Base-by-base conservation (phyloP, 2,888 invertebrate genomes). In the Lagria hirta region DNA sequence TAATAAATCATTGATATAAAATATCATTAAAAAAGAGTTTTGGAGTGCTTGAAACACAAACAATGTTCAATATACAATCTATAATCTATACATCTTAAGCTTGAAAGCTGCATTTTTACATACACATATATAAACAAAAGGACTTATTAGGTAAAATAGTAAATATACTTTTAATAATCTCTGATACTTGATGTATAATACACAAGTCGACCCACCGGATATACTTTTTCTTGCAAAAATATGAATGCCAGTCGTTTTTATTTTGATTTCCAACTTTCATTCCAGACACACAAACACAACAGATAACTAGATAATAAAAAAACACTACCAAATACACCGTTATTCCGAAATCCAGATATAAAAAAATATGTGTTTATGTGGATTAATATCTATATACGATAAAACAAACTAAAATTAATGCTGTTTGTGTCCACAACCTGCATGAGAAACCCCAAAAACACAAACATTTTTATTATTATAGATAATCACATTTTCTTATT, bases 231-330 rank as follows among this genome's bases (percentile, higher is more conserved):
- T 46, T 24, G 27, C 28, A 23, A 45, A 40, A 27, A 26, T 35
- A 30, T n/a, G n/a, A n/a, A 36, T 30, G 24, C 18, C 29, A 20
- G 29, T 35, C 20, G 28, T 15, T 15, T 33, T 47, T 47, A 41
- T 35, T 41, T 46, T 44, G n/a, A 30, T 21, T 12, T 32, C 29
- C 22, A 10, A 36, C 30, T 57, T 55, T 54, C 58, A 50, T 50
- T 44, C 54, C 61, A 61, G 59, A 57, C 62, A 61, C 61, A 61
- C 59, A 62, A 61, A 60, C 56, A 60, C 54, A 58, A 62, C 54
- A 53, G 58, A 60, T 61, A 62, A 60, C 17, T 38, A 51, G 47
- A 51, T 47, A 51, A 50, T 44, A 45, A 38, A 46, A 49, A 52
- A 53, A 55, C 49, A 52, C 52, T 52, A 51, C 53, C 52, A 46